Evolutionary conservation across 2,797 vertebrate genomes (phyloP), one percentile per base, ranked within the genome.

Genomic region (Lepidocolaptes lacrymiger): DNA sequence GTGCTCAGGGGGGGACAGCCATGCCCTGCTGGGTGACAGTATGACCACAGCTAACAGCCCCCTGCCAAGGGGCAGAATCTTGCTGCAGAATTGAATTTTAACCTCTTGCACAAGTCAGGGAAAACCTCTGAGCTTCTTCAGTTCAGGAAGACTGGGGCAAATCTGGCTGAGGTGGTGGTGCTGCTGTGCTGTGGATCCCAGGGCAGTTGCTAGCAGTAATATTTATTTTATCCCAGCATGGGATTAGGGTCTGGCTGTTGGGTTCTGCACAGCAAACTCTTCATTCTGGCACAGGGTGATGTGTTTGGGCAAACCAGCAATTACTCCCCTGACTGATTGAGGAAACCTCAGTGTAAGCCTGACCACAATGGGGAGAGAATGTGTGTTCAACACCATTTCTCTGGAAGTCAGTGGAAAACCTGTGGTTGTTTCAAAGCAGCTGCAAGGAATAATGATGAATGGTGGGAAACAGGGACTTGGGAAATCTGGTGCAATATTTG

Each of bases 391-490:
- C 0, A 3, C 6, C 23, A n/a, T 55, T 76, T 41, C 54, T 39
- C 1, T 20, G 17, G 62, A 34, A 74, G 54, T 11, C 4, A 3
- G 36, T 41, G 34, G 77, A 55, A 88, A 83, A 74, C 19, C 37
- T 14, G 8, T 24, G 64, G 37, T 14, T 83, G 24, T 55, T 64
- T 43, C 49, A 39, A 36, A 76, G 68, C 9, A 5, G 7, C 34
- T 32, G 5, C 21, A 15, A 3, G 28, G 44, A 49, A 10, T 26
- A 30, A 66, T 0, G 0, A 10, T 10, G 41, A 49, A 52, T 8
- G 37, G 52, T 28, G 43, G 61, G 77, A 43, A 89, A 72, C 16
- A 16, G 41, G 58, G 88, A 56, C 7, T 2, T 14, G 46, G 61
- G 43, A 37, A 44, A 61, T 22, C 17, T 9, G 26, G 73, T 36